Evolutionary conservation across 2,113 vertebrate genomes (phyloP), one percentile per base, ranked within the genome.

Genomic region (Stegastes partitus): DNA sequence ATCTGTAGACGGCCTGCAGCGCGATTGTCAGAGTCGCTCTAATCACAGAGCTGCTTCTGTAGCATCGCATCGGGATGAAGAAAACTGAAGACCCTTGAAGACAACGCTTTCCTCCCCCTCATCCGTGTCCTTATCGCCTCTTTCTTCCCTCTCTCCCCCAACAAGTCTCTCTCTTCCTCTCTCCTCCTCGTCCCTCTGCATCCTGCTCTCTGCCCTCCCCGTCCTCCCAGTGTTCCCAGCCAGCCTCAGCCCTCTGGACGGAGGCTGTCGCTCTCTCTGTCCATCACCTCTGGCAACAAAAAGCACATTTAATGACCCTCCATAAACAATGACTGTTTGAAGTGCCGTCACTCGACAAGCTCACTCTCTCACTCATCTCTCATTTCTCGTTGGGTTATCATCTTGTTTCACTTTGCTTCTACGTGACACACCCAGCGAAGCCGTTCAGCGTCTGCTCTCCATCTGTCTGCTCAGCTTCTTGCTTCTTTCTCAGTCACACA

Each of bases 11-110:
- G 0, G 87, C 91, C 89, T 56, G 72, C 61, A 57, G 92, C 84
- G 2, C 2, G 1, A 39, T 77, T 93, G 92, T 92, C 92, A 93
- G 34, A 84, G 4, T 84, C 80, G 53, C 63, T 93, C 76, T 74
- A 65, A 79, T 92, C 92, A 91, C 66, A 14, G 45, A 23, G 56
- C 77, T 74, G 76, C 87, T 83, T 79, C 88, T 89, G 77, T 79
- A 74, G 73, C 83, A 64, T 85, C 62, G 56, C 82, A 82, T 81
- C 76, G 61, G 57, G 47, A 83, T 61, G 84, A 83, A 68, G 79
- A 26, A 79, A 83, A 77, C 3, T 79, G 84, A 90, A 83, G 80
- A 80, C 82, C 77, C 89, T 87, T 68, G 31, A 81, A 90, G 82
- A 91, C 89, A 83, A 42, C 39, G 68, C 55, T 63, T 54, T 47